Evolutionary conservation across 2,797 vertebrate genomes (phyloP).

Genomic region (Tolypeutes matacus): DNA sequence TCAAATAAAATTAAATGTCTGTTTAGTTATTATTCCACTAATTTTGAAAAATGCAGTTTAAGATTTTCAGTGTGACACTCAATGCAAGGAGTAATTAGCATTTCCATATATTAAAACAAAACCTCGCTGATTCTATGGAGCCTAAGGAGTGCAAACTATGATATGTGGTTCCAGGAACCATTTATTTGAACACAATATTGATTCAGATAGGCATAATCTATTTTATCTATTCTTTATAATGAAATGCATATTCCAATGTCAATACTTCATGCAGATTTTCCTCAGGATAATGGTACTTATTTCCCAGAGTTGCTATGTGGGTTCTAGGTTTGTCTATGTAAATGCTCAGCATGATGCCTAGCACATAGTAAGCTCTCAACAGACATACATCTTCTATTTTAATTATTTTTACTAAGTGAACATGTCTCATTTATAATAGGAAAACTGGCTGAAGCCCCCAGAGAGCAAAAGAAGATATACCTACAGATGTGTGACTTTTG

Average conservation of each 20-base stretch:
- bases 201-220: background rate
- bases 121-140: background rate
- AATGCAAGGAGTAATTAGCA: background rate
- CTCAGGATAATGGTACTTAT: background rate
- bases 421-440: background rate
- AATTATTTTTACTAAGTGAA: background rate
- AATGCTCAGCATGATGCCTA: background rate
- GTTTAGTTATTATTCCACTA: background rate
- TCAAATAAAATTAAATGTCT: conserved; percentile 49
- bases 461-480: conserved; percentile 2
- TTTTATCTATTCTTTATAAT: background rate
- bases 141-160: background rate
- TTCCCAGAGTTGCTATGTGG: background rate
- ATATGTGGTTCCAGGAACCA: background rate
- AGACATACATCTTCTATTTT: background rate
- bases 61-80: background rate
- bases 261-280: background rate
- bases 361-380: background rate
- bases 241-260: background rate
- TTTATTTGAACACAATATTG: conserved; percentile 9
- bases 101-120: background rate
- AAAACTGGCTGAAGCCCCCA: background rate
- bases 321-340: background rate
- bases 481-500: background rate
- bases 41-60: conserved; percentile 25